Percentiles rank a stretch among this genome's conserved stretches.
phyloP scores from a whole-genome alignment of 2,113 vertebrate species.

The Indicator maculatus region DNA sequence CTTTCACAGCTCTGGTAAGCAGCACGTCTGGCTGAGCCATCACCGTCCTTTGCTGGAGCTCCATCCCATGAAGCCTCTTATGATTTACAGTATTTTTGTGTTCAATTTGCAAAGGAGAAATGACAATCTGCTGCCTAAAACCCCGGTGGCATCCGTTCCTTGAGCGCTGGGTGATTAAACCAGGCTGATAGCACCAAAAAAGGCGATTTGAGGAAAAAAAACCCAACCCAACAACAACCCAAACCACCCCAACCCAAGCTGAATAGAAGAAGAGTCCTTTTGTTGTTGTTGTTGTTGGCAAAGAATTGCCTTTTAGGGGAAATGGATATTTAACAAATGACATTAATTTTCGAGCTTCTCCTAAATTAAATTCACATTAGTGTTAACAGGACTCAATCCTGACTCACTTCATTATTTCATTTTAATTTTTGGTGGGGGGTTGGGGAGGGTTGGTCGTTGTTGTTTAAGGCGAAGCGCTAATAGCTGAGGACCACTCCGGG shows the following conservation, averaged over 20 bases:
- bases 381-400: constrained; percentile 56
- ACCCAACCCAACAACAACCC: no score
- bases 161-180: constrained; percentile 61
- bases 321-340: constrained; percentile 64
- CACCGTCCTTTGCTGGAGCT: neutral
- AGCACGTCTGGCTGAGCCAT: neutral
- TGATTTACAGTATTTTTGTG: neutral
- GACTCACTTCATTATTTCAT: constrained; percentile 23
- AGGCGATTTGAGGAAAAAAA: constrained; percentile 15
- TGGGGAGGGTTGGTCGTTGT: neutral
- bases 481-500: constrained; percentile 24
- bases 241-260: neutral
- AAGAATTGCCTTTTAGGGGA: constrained; percentile 66
- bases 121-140: constrained; percentile 53
- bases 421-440: neutral
- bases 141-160: constrained; percentile 56
- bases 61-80: neutral
- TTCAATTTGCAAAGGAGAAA: constrained; percentile 5
- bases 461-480: constrained; percentile 12
- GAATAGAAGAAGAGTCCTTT: constrained; percentile 13
- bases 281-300: constrained; percentile 68
- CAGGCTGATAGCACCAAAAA: constrained; percentile 61
- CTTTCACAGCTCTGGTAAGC: neutral
- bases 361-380: constrained; percentile 65
- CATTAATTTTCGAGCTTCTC: constrained; percentile 63